These are phyloP conservation scores for Hippotragus niger DNA, from an alignment of 2,113 vertebrate genomes.

Conservation along the genomic window DNA sequence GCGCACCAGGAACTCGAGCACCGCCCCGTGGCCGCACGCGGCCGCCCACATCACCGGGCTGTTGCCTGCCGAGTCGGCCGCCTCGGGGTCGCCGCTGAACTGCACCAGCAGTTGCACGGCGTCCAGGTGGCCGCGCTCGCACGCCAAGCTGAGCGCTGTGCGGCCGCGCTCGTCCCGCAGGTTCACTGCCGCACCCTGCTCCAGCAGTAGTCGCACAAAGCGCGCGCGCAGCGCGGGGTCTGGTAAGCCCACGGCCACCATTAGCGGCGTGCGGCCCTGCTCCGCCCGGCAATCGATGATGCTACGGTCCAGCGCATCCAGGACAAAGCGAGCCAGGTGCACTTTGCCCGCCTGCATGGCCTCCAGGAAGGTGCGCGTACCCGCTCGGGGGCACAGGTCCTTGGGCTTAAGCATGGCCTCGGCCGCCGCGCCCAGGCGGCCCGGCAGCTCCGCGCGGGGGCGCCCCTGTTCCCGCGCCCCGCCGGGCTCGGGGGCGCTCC, in stretches of 20 bases:
- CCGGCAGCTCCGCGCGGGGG: constrained; percentile 62
- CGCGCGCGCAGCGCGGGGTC: constrained; percentile 83
- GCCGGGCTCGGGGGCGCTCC: not conserved
- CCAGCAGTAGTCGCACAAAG: constrained; percentile 88
- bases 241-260: constrained; percentile 87
- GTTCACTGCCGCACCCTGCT: constrained; percentile 90
- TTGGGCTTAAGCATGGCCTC: constrained; percentile 88
- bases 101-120: constrained; percentile 90
- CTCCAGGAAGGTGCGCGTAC: constrained; percentile 91
- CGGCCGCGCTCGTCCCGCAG: constrained; percentile 87
- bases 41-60: constrained; percentile 91
- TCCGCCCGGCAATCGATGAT: constrained; percentile 91
- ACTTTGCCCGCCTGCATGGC: constrained; percentile 92
- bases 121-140: constrained; percentile 89
- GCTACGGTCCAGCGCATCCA: constrained; percentile 91
- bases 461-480: constrained; percentile 43
- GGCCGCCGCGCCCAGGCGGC: not conserved
- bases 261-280: constrained; percentile 89
- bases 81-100: constrained; percentile 90
- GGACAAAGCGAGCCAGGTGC: constrained; percentile 91
- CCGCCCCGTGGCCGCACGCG: constrained; percentile 87
- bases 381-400: constrained; percentile 90
- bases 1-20: constrained; percentile 90
- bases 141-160: constrained; percentile 89
- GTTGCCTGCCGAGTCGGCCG: constrained; percentile 88